A percentile compares a stretch with the other conserved stretches of the same genome.
phyloP scores from a whole-genome alignment of 64 coral and sea anemone species.

The Actinia tenebrosa region DNA sequence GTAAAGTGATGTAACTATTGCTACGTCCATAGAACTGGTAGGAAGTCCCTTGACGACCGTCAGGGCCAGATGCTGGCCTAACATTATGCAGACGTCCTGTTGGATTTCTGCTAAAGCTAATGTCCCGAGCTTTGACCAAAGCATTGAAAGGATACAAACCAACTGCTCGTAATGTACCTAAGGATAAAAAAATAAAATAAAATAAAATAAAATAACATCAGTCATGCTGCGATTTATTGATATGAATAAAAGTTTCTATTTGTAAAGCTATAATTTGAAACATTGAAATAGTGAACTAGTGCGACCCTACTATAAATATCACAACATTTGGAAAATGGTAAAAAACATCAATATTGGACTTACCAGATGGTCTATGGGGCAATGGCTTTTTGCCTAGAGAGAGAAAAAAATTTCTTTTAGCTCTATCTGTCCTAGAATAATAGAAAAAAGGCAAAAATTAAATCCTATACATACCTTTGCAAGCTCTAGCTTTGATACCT shows the following conservation, averaged over 20 bases:
- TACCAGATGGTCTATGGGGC: not conserved
- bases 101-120: slow-evolving; percentile 68
- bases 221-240: not conserved
- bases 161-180: slow-evolving; percentile 72
- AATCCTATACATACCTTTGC: slow-evolving; percentile 29
- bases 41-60: slow-evolving; percentile 35
- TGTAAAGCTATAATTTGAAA: no score
- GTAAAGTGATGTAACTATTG: slow-evolving; percentile 66
- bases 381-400: not conserved
- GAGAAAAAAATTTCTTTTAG: no score
- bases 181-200: not conserved
- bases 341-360: not conserved
- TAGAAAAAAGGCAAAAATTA: not conserved
- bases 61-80: slow-evolving; percentile 46
- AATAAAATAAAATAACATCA: no score
- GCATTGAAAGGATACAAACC: slow-evolving; percentile 69
- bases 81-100: slow-evolving; percentile 33
- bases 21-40: slow-evolving; percentile 43
- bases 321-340: no score
- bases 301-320: no score
- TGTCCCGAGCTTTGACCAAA: slow-evolving; percentile 35
- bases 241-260: no score
- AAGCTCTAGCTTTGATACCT: slow-evolving; percentile 46
- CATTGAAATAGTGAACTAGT: no score
- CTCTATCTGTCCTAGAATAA: no score